These are phyloP conservation scores for Pteruthius melanotis DNA, from an alignment of 2,113 vertebrate species.

Conservation along the genomic window DNA sequence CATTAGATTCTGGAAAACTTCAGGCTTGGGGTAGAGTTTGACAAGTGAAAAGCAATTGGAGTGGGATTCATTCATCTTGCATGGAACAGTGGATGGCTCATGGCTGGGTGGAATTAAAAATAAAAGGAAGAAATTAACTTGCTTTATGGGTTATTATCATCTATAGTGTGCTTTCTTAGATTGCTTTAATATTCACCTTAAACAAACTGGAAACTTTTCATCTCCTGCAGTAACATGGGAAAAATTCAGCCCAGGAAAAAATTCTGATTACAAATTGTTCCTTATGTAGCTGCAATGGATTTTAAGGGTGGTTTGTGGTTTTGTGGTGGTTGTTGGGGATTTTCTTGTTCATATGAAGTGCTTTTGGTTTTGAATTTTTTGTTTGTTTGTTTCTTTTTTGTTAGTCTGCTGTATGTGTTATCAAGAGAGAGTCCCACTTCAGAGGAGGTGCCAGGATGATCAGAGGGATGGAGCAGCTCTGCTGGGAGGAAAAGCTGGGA, in stretches of 20 bases:
- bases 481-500: not conserved
- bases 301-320: not conserved
- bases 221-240: not conserved
- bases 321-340: too few species aligned
- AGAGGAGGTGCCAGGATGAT: not conserved
- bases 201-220: not conserved
- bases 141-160: not conserved
- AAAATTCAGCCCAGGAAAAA: not conserved
- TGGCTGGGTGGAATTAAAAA: slow-evolving; percentile 52
- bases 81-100: not conserved
- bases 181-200: not conserved
- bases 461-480: not conserved
- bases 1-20: not conserved
- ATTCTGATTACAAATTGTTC: not conserved
- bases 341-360: not conserved
- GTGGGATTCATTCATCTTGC: slow-evolving; percentile 24
- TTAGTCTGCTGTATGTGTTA: not conserved
- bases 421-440: not conserved
- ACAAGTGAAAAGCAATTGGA: slow-evolving; percentile 23
- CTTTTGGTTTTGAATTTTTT: not conserved
- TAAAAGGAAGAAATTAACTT: slow-evolving; percentile 14
- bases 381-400: not conserved
- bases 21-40: slow-evolving; percentile 9
- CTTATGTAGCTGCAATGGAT: not conserved
- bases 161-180: not conserved